Evolutionary conservation across 1,140 invertebrate genomes (phyloP).

Genomic region (Plectus sambesii): DNA sequence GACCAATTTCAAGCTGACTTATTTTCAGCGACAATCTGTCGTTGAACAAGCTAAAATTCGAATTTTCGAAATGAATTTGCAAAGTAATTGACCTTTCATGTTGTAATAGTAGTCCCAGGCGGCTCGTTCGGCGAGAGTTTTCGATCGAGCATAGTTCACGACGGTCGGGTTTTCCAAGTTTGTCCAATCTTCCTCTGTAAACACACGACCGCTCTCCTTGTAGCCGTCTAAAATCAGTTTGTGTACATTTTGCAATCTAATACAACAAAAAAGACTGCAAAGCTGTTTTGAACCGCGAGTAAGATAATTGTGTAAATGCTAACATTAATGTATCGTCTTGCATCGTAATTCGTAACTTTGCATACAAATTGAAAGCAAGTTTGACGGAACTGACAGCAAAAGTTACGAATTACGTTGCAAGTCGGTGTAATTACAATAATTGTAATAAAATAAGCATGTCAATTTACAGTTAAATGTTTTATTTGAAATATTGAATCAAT

Average conservation of each 20-base stretch:
- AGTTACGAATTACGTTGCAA: too few species aligned
- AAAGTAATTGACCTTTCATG: constrained; percentile 14
- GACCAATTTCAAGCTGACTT: constrained; percentile 15
- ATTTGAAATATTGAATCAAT: not conserved
- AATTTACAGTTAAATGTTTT: not conserved
- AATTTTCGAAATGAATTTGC: too few species aligned
- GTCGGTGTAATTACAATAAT: too few species aligned
- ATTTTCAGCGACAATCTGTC: not conserved
- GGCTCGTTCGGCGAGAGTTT: constrained; percentile 53
- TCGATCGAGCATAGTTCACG: constrained; percentile 50
- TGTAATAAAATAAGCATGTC: too few species aligned
- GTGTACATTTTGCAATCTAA: too few species aligned
- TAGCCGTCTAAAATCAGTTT: constrained; percentile 43
- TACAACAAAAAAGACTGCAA: too few species aligned
- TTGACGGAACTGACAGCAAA: too few species aligned
- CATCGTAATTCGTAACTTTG: too few species aligned
- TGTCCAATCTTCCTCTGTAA: constrained; percentile 53
- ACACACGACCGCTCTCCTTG: constrained; percentile 46
- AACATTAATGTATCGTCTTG: too few species aligned
- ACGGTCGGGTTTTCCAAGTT: constrained; percentile 44
- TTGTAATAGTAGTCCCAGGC: constrained; percentile 52
- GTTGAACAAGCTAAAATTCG: constrained; percentile 5
- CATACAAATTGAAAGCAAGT: too few species aligned
- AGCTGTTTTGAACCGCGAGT: too few species aligned
- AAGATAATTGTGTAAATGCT: too few species aligned